phyloP scores from a whole-genome alignment of 2,797 vertebrate species.

The Sebastes hubbsi region DNA sequence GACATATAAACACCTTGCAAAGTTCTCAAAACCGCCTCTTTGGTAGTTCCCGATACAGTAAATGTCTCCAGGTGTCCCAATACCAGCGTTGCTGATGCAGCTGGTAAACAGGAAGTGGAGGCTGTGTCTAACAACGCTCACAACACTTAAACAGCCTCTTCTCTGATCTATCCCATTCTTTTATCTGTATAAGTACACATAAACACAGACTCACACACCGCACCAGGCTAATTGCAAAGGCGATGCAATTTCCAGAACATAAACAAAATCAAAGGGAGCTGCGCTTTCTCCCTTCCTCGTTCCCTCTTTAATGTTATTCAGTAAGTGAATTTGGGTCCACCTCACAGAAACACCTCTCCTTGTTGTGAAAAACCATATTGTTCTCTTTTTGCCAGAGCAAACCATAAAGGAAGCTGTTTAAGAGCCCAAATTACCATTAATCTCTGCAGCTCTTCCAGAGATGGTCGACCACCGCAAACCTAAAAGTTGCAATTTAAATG shows the following conservation, averaged over 20 bases:
- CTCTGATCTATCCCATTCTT: constrained; percentile 80
- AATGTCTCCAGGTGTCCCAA: neutral
- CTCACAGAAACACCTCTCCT: constrained; percentile 48
- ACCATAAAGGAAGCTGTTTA: constrained; percentile 55
- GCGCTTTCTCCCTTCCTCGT: constrained; percentile 48
- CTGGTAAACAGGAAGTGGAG: constrained; percentile 37
- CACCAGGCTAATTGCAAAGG: constrained; percentile 79
- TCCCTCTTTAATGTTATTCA: constrained; percentile 70
- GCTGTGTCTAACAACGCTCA: constrained; percentile 17
- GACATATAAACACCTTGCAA: neutral
- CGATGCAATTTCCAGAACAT: constrained; percentile 76
- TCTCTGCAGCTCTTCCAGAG: constrained; percentile 16
- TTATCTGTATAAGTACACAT: constrained; percentile 83
- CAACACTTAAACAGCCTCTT: constrained; percentile 63
- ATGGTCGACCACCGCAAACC: constrained; percentile 16
- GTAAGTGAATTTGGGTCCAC: constrained; percentile 55
- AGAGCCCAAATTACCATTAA: constrained; percentile 62
- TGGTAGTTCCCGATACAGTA: neutral
- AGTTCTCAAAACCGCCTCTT: neutral
- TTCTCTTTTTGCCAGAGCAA: constrained; percentile 43
- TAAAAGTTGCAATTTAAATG: constrained; percentile 44
- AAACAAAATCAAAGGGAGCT: constrained; percentile 78
- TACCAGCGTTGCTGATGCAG: neutral
- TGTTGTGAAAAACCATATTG: constrained; percentile 45
- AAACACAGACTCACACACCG: constrained; percentile 43